These are phyloP conservation scores for Helarctos malayanus DNA, from an alignment of 2,797 vertebrate genomes.

Conservation along the genomic window DNA sequence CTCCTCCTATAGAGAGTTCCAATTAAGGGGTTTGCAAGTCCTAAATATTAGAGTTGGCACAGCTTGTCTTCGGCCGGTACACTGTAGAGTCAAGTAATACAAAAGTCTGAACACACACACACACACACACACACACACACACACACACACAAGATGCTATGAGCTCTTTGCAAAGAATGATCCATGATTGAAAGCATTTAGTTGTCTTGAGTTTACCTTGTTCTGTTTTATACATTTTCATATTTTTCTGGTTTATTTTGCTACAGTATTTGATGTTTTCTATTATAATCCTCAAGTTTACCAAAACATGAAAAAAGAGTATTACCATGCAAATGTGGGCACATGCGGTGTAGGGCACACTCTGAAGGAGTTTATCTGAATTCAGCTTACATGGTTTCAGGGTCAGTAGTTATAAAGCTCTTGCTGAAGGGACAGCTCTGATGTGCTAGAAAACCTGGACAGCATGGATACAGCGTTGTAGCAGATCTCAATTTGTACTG, in stretches of 20 bases:
- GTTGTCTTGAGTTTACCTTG: neutral
- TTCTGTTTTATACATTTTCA: constrained; percentile 14
- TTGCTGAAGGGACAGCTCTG: neutral
- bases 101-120: neutral
- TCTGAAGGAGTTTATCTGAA: neutral
- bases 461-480: neutral
- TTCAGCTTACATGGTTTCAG: neutral
- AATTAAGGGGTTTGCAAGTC: neutral
- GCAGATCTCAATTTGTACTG: constrained; percentile 6
- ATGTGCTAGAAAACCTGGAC: neutral
- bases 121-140: neutral
- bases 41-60: neutral
- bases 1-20: neutral
- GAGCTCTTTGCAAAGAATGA: neutral
- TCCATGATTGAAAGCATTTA: neutral
- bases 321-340: neutral
- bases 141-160: neutral
- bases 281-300: neutral
- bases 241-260: neutral
- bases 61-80: neutral
- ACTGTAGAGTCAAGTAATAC: neutral
- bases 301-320: neutral
- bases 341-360: neutral
- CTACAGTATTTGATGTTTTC: neutral
- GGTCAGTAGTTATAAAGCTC: neutral